These are phyloP conservation scores for Plectropomus leopardus DNA, from an alignment of 2,113 vertebrate genomes.

Conservation along the genomic window DNA sequence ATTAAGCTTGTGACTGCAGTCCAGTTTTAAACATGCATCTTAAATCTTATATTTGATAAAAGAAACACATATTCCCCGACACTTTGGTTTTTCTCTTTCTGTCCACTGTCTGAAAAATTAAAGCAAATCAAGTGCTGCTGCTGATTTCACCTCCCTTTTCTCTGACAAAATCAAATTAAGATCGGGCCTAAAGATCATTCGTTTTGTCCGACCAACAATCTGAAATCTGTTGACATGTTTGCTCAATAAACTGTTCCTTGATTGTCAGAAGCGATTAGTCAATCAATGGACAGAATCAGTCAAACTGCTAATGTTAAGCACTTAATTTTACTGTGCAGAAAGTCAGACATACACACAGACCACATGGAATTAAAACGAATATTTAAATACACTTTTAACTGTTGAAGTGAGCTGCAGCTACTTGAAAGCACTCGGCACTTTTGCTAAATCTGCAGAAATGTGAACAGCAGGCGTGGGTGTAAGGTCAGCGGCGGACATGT, in stretches of 20 bases:
- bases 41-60: too few species aligned
- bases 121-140: too few species aligned
- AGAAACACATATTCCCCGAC: too few species aligned
- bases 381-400: neutral
- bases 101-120: too few species aligned
- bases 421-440: neutral
- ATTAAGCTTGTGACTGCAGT: too few species aligned
- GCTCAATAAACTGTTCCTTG: neutral
- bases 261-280: neutral
- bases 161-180: neutral
- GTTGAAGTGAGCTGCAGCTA: neutral
- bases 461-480: conserved; percentile 42
- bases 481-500: conserved; percentile 36
- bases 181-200: too few species aligned
- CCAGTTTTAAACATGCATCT: too few species aligned
- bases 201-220: neutral
- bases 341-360: neutral
- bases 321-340: neutral
- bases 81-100: too few species aligned
- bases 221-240: too few species aligned
- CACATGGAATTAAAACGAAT: neutral
- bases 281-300: neutral
- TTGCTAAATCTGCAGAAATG: conserved; percentile 31
- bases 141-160: neutral
- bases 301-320: neutral